Evolutionary conservation across 2,113 vertebrate species (phyloP).

Genomic region (Cochlearius cochlearius): DNA sequence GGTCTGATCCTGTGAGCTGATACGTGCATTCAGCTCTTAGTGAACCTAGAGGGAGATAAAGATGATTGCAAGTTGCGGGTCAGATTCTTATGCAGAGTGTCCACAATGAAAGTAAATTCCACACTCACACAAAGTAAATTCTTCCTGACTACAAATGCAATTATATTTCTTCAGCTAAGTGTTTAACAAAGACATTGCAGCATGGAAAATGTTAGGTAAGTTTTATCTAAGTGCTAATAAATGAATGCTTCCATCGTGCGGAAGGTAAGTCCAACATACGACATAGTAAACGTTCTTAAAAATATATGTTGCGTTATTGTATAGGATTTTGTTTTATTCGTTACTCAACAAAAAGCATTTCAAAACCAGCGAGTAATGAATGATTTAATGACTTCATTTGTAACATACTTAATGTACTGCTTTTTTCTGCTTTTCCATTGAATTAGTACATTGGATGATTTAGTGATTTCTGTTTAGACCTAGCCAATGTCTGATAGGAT

Average conservation of each 20-base stretch:
- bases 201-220: neutral
- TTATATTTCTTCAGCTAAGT: neutral
- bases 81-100: neutral
- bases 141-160: neutral
- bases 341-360: slow-evolving; percentile 23
- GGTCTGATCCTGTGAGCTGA: neutral
- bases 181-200: neutral
- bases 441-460: neutral
- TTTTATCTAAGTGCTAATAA: neutral
- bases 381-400: slow-evolving; percentile 16
- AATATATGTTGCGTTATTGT: neutral
- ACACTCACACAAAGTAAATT: neutral
- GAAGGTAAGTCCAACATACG: neutral
- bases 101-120: neutral
- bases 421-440: slow-evolving; percentile 1
- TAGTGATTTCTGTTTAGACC: slow-evolving; percentile 15
- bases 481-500: neutral
- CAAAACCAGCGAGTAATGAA: neutral
- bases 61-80: neutral
- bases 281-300: neutral
- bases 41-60: neutral
- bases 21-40: neutral
- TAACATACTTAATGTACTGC: neutral
- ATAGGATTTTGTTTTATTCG: neutral
- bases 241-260: neutral